Evolutionary conservation across 2,113 vertebrate species (phyloP).

Genomic region (Azemiops feae): DNA sequence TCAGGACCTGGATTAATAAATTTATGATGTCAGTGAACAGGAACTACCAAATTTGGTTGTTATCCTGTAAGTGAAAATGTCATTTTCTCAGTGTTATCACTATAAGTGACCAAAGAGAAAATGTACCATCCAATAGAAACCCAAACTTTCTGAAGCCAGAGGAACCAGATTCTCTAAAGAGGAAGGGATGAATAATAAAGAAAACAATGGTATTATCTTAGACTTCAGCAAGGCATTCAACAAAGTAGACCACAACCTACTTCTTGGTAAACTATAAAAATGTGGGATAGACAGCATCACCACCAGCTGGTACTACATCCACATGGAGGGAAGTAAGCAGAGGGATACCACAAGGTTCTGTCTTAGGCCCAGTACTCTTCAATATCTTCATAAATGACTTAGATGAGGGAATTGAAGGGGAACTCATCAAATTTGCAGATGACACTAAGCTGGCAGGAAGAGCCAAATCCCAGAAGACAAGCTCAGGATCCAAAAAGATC

Average conservation of each 20-base stretch:
- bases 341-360: not conserved
- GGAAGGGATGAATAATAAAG: not conserved
- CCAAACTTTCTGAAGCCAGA: not conserved
- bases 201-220: not conserved
- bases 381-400: not conserved
- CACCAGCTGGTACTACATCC: not conserved
- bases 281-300: not conserved
- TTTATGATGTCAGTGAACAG: not conserved
- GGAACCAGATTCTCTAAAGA: not conserved
- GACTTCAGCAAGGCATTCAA: not conserved
- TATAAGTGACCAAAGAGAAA: not conserved
- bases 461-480: not conserved
- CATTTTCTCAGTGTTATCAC: not conserved
- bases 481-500: too few species aligned
- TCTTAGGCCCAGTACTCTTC: not conserved
- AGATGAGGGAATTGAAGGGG: not conserved
- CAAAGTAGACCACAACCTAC: not conserved
- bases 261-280: not conserved
- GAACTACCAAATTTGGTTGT: not conserved
- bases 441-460: not conserved
- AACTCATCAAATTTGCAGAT: not conserved
- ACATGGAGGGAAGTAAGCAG: not conserved
- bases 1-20: not conserved
- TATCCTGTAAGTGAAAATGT: not conserved
- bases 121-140: not conserved